Base-by-base conservation (phyloP, 2,888 invertebrate species). In the Lepidocyrtoides sp. region DNA sequence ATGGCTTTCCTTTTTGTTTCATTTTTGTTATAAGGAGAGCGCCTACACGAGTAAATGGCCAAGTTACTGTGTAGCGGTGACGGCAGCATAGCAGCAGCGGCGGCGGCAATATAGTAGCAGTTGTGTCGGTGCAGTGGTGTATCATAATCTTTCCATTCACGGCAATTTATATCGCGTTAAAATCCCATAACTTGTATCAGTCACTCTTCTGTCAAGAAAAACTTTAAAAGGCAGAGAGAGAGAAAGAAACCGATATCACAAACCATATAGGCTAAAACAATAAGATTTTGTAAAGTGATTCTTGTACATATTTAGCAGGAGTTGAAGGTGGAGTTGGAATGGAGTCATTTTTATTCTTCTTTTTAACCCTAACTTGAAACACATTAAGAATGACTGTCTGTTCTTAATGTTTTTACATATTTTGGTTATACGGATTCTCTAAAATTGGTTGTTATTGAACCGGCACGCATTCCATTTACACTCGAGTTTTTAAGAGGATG, bases 101-200 rank as follows among this genome's bases (percentile, higher is more conserved):
- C 63, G 20, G 63, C n/a, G 41, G 44, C n/a, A 12, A 48, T 7
- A 26, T 7, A 26, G 57, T 86, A 57, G 51, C n/a, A 44, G 54
- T 82, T 60, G 7, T 60, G 81, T 17, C 77, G 54, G 51, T 51
- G 29, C 17, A 17, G 32, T 36, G 57, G 79, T 57, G 57, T 79
- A 54, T 57, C 79, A 41, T 90, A 90, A 89, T 90, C 87, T 91
- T 85, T 89, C 57, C 81, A 88, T 91, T 91, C 88, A 79, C 85
- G 91, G 89, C 79, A 91, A 88, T 89, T 88, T 91, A 91, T 88
- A 91, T 88, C 91, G 84, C 91, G 88, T 91, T 89, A 85, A 91
- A 88, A 91, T 77, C 91, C 75, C 91, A 91, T 91, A 91, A 84
- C 85, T 91, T 89, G 63, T 83, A 69, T 48, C 32, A 26, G 57